Percentiles rank a stretch among this genome's conserved stretches.
Conservation (phyloP, 2,888 invertebrate genomes). For the Stratiomys singularior region DNA sequence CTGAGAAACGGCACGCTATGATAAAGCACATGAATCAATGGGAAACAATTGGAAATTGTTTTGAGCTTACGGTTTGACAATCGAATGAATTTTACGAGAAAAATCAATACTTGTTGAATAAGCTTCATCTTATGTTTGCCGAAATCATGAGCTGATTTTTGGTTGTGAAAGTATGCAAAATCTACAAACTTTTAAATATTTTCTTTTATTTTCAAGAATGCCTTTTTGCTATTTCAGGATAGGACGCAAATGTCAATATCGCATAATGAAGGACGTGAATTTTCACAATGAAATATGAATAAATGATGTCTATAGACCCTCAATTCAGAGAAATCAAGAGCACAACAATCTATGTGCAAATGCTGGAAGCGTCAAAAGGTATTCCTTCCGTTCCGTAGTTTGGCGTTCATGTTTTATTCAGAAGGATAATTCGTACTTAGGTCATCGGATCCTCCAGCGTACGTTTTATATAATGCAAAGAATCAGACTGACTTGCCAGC, state of each 20-base stretch:
- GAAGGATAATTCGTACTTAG: neutral
- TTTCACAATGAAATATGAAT: too few species aligned
- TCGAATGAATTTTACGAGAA: conserved; percentile 14
- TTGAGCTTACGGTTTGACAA: neutral
- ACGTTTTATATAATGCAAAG: neutral
- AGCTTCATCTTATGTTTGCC: neutral
- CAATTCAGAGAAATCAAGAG: neutral
- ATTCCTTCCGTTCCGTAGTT: neutral
- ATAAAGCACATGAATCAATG: neutral
- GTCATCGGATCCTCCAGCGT: neutral
- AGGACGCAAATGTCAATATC: neutral
- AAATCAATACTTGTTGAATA: conserved; percentile 33
- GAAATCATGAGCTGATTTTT: too few species aligned
- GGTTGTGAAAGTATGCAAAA: too few species aligned
- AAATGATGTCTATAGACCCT: neutral
- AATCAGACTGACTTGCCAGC: neutral
- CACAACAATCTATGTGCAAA: neutral
- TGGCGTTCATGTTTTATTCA: conserved; percentile 20
- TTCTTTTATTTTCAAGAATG: too few species aligned
- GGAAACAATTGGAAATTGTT: neutral
- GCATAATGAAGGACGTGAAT: too few species aligned
- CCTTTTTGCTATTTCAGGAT: too few species aligned
- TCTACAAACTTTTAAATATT: too few species aligned
- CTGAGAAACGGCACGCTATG: neutral
- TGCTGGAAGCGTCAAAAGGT: neutral